Evolutionary conservation across 2,888 invertebrate genomes (phyloP), one percentile per base, ranked within the genome.

Genomic region (Pristionchus exspectatus): DNA sequence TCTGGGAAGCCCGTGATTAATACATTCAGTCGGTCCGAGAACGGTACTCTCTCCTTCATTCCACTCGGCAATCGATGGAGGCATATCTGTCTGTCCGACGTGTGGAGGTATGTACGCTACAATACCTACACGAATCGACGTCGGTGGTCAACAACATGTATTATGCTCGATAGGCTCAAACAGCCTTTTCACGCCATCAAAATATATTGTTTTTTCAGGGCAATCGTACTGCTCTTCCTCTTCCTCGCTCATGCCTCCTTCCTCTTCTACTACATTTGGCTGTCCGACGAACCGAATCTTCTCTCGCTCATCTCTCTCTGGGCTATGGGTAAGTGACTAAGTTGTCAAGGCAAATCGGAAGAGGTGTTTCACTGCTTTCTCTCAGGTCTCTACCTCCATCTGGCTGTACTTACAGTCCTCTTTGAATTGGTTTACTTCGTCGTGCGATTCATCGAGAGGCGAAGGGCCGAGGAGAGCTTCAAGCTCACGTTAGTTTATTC

Each of bases 161-260:
- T 50, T 50, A 50, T 30, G 30, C 30, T 30, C 27, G 14, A 30
- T 4, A 12, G 69, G 18, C 69, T 30, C 30, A 3, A 69, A 69
- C 30, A 30, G 3, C 0, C 30, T 16, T 14, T 21, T 69, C 10
- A 27, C 0, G 27, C 69, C 3, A 30, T 27, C 3, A 9, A 69
- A n/a, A n/a, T n/a, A 69, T 30, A 38, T 69, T 7, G 2, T 2
- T 16, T 18, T 30, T 83, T 7, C 83, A 89, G 89, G 89, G 91
- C 92, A 0, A 72, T 90, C 0, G 54, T 92, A 38, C n/a, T 91
- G 0, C 87, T 93, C 12, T 92, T 92, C 89, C 74, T 93, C 12
- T 87, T 91, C 74, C 91, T 93, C 50, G 89, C 91, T 2, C 93
- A 93, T 87, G 87, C 92, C 74, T 91, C 92, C 10, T 90, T 93